These are phyloP conservation scores for Pristionchus japonicus DNA, from an alignment of 2,888 invertebrate species.

Conservation along the genomic window DNA sequence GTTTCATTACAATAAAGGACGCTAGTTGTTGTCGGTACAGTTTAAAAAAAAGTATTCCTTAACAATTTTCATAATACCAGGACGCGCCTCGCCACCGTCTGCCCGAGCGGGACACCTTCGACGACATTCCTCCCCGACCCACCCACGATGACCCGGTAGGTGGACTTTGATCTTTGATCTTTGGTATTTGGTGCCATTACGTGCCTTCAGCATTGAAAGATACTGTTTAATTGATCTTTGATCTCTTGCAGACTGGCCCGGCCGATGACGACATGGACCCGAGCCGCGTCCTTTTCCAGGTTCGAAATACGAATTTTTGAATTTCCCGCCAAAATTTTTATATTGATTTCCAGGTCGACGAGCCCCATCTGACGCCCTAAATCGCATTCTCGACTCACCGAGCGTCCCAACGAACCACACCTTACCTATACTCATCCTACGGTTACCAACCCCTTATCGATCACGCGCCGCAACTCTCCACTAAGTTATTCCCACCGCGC, in stretches of 20 bases:
- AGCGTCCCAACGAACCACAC: not conserved
- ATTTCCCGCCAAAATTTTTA: not conserved
- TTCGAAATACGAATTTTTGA: not conserved
- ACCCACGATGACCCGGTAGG: not conserved
- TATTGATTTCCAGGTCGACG: slow-evolving; percentile 7
- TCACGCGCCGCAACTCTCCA: not conserved
- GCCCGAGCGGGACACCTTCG: slow-evolving; percentile 18
- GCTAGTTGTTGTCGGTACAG: no score
- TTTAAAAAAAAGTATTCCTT: no score
- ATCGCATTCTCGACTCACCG: not conserved
- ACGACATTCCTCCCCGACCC: slow-evolving; percentile 8
- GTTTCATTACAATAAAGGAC: no score
- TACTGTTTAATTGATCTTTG: not conserved
- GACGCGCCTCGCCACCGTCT: slow-evolving; percentile 7
- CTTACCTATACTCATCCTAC: not conserved
- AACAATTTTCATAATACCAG: no score
- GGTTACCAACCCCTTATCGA: not conserved
- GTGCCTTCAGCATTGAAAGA: no score
- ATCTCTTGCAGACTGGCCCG: not conserved
- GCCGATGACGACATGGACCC: slow-evolving; percentile 42
- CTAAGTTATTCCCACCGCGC: not conserved
- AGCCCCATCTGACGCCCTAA: slow-evolving; percentile 27
- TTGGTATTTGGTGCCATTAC: no score
- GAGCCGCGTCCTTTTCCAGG: slow-evolving; percentile 44
- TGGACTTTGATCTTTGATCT: slow-evolving; percentile 17